Percentiles rank a stretch among this genome's conserved stretches.
Evolutionary conservation across 2,888 invertebrate genomes (phyloP).

Genomic region (Galerucella calmariensis): DNA sequence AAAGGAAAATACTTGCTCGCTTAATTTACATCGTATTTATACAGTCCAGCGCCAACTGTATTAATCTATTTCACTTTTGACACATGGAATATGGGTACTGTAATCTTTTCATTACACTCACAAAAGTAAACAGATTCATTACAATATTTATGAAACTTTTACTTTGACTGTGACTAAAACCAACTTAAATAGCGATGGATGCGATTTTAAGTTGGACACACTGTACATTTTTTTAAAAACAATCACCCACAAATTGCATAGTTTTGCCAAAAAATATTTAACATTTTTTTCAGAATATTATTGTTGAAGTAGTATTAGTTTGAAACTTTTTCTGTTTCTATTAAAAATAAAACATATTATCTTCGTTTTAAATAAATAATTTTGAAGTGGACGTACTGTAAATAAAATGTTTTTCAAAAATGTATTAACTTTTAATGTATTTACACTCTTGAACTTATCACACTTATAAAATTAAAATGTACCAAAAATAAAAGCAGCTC

Average conservation of each 20-base stretch:
- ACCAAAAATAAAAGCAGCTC: constrained; percentile 33
- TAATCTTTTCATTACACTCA: background rate
- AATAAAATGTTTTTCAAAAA: background rate
- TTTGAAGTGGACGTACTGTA: background rate
- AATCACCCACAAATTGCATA: no score
- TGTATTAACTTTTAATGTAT: background rate
- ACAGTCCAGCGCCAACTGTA: constrained; percentile 24
- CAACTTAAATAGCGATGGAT: no score
- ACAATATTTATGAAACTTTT: no score
- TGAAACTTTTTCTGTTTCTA: no score
- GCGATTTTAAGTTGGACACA: no score
- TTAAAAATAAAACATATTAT: background rate
- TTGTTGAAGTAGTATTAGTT: no score
- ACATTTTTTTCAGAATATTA: no score
- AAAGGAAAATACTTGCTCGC: constrained; percentile 22
- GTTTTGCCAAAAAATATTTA: no score
- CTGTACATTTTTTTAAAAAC: no score
- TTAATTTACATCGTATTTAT: constrained; percentile 30
- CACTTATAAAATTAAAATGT: constrained; percentile 27
- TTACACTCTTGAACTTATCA: constrained; percentile 33
- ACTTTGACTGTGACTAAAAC: no score
- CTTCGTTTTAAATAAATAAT: background rate
- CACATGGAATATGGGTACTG: background rate
- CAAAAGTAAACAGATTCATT: background rate
- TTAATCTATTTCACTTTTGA: constrained; percentile 6